phyloP scores from a whole-genome alignment of 2,888 invertebrate genomes.

The Macrosoma leucophasiata region DNA sequence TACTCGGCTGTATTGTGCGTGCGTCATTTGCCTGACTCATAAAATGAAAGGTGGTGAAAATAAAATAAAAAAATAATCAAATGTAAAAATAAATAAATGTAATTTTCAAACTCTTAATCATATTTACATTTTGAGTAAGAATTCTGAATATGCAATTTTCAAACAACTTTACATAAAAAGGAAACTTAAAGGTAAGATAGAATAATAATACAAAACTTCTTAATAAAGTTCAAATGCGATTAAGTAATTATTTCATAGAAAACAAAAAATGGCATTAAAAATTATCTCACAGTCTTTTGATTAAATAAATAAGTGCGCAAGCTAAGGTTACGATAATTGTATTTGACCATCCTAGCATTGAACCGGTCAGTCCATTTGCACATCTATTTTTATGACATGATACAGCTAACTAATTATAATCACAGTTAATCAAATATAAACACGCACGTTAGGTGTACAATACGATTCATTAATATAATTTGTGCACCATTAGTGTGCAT shows the following conservation, averaged over 20 bases:
- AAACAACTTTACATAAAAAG: slow-evolving; percentile 49
- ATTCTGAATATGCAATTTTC: slow-evolving; percentile 39
- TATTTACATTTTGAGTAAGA: slow-evolving; percentile 69
- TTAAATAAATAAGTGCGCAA: slow-evolving; percentile 49
- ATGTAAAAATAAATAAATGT: slow-evolving; percentile 71
- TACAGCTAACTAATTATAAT: too few relatives aligned
- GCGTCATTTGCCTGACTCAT: slow-evolving; percentile 63
- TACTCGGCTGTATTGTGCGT: slow-evolving; percentile 48
- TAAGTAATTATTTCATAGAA: slow-evolving; percentile 42
- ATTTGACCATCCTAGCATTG: slow-evolving; percentile 7
- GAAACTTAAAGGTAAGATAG: slow-evolving; percentile 26
- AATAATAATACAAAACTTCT: slow-evolving; percentile 35
- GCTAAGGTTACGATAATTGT: slow-evolving; percentile 8
- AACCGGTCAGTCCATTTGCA: too few relatives aligned
- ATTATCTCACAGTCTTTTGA: slow-evolving; percentile 63
- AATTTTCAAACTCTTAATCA: slow-evolving; percentile 62
- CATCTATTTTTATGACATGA: too few relatives aligned
- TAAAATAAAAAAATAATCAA: slow-evolving; percentile 46
- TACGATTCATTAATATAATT: too few relatives aligned
- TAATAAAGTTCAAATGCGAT: slow-evolving; percentile 36
- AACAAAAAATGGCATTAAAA: slow-evolving; percentile 59
- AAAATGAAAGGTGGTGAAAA: slow-evolving; percentile 22
- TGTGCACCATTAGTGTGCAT: too few relatives aligned
- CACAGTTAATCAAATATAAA: too few relatives aligned
- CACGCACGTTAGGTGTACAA: too few relatives aligned